phyloP scores from a whole-genome alignment of 2,113 vertebrate genomes.

The Gavialis gangeticus region DNA sequence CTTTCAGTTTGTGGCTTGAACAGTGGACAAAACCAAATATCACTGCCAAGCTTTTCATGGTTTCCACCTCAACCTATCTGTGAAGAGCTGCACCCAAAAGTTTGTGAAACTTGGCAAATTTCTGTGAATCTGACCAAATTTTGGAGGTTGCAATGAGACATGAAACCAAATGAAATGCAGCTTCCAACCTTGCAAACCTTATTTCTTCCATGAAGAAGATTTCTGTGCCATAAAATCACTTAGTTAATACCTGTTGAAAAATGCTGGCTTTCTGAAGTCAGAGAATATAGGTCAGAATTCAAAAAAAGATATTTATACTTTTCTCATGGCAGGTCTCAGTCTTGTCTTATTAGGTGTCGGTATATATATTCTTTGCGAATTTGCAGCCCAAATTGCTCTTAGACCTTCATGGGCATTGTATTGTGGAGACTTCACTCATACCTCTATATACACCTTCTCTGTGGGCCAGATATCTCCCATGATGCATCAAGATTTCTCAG shows the following conservation, averaged over 20 bases:
- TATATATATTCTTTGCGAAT: not conserved
- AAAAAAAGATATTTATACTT: not conserved
- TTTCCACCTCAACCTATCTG: not conserved
- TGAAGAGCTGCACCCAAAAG: not conserved
- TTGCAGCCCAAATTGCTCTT: not conserved
- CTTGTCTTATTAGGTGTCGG: too few species aligned
- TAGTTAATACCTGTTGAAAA: not conserved
- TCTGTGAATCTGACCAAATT: not conserved
- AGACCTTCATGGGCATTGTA: too few species aligned
- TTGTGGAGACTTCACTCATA: too few species aligned
- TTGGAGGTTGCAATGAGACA: not conserved
- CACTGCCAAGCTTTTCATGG: not conserved
- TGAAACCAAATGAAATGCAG: not conserved
- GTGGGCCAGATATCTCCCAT: too few species aligned
- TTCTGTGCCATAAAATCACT: not conserved
- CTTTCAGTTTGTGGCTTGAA: conserved; percentile 8
- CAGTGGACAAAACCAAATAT: not conserved
- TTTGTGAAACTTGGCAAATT: not conserved
- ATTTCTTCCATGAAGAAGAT: not conserved
- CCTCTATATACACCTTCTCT: too few species aligned
- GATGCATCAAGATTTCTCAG: too few species aligned
- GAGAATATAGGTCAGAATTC: not conserved
- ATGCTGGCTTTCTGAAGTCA: not conserved
- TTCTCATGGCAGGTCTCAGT: too few species aligned
- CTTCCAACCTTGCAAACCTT: not conserved